Evolutionary conservation across 1,140 invertebrate species (phyloP).

Genomic region (Zelostemma sp.): DNA sequence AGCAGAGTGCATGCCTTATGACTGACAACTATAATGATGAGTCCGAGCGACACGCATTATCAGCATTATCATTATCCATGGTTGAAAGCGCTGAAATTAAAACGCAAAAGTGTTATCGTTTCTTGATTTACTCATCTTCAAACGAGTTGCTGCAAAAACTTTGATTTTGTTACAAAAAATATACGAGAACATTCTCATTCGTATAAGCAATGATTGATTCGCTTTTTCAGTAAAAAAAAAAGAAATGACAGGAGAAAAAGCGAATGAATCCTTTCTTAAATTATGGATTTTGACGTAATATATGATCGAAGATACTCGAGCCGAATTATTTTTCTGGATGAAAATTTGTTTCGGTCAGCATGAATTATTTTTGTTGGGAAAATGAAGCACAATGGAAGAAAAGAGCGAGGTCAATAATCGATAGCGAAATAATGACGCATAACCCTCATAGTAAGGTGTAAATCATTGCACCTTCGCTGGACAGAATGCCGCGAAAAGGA

Average conservation of each 20-base stretch:
- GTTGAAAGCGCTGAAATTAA: slow-evolving; percentile 6
- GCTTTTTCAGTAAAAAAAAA: no score
- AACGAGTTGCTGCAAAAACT: no score
- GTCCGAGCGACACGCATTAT: slow-evolving; percentile 43
- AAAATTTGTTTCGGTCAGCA: no score
- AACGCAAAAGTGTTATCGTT: slow-evolving; percentile 4
- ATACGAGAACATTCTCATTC: no score
- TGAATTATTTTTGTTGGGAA: slow-evolving; percentile 6
- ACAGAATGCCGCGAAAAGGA: slow-evolving; percentile 37
- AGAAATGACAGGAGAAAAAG: no score
- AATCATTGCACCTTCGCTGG: slow-evolving; percentile 30
- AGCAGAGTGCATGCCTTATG: slow-evolving; percentile 55
- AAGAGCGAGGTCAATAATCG: slow-evolving; percentile 44
- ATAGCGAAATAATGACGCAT: slow-evolving; percentile 46
- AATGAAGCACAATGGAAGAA: slow-evolving; percentile 15
- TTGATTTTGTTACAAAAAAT: no score
- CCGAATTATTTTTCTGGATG: no score
- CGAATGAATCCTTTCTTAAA: no score
- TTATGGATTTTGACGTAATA: no score
- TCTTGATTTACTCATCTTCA: no score
- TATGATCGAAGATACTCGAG: no score
- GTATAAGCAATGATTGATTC: no score
- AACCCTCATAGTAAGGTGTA: slow-evolving; percentile 31
- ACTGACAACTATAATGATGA: slow-evolving; percentile 50
- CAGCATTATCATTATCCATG: slow-evolving; percentile 35